Base-by-base conservation (phyloP, 2,113 vertebrate species). In the Acrocephalus arundinaceus region DNA sequence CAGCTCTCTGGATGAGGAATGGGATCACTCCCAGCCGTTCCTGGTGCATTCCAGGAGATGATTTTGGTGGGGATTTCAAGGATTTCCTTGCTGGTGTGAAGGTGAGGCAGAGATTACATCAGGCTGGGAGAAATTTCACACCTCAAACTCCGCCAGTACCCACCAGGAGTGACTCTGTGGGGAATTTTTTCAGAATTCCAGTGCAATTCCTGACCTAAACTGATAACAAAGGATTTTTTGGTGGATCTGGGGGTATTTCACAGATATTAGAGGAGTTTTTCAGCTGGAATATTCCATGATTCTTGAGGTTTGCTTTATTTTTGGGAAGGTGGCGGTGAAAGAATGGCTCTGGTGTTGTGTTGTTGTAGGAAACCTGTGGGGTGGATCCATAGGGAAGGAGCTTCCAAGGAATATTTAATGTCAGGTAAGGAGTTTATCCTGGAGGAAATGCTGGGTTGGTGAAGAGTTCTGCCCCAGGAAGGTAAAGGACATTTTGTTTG, bases 1-100 rank as follows among this genome's bases (percentile, higher is more conserved):
- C 6, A 1, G 35, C 51, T 77, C 19, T 19, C 37, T 45, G 67
- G 45, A 6, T 11, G 0, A 11, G 7, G 15, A 3, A 2, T 4
- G 31, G 57, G 24, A 35, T 41, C 59, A 0, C 35, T 63, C 25
- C 3, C 52, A 17, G 52, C 11, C 54, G 0, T 57, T 67, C 71
- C 61, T 30, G 52, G 39, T 41, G 55, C 39, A 1, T 37, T 46
- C 46, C 6, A 31, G 66, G 62, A 25, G 73, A 4, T 71, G 9
- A 3, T 13, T 8, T 3, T 43, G 43, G 33, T 70, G 10, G 14
- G n/a, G 58, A 43, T 87, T 75, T 39, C 43, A 31, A 11, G 76
- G 55, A 68, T 59, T 46, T n/a, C 16, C 1, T 25, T 43, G 27
- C 51, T 52, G 51, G 15, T 28, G 27, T 52, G 51, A 52, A 52